Evolutionary conservation across 2,113 vertebrate genomes (phyloP), one percentile per base, ranked within the genome.

Genomic region (Sinocyclocheilus grahami): DNA sequence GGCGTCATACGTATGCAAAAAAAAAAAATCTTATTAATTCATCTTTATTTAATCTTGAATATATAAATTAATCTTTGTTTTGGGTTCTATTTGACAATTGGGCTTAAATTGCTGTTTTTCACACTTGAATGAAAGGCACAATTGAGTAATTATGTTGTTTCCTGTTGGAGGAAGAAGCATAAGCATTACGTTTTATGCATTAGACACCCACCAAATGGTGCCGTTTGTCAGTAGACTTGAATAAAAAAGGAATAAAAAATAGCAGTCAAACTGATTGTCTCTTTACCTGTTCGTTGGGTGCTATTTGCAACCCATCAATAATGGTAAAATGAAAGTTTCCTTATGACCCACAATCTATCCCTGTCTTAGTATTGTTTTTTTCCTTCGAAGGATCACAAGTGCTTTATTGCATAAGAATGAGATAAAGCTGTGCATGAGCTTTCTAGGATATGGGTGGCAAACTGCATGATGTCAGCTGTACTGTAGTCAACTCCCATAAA

Each of bases 401-500:
- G 42, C 63, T 48, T 53, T 53, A 20, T 33, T 69, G 24, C n/a
- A 51, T 48, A 48, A 5, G 0, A 81, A 5, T 65, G 22, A 42
- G n/a, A 82, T 67, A 30, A 69, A 27, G 2, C 42, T 30, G 20
- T 42, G 37, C 27, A 11, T 20, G 42, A 24, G 0, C n/a, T 67
- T 51, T 69, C 18, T 33, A 67, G 24, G 63, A 48, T 27, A 53
- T 69, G 80, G 24, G 80, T 53, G 80, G 16, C 9, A 69, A 13
- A 3, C 9, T 27, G 24, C 20, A 67, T 82, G 10, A 55, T 82
- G 42, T 69, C 24, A 67, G 4, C n/a, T 33, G 63, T 53, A 33
- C 24, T 82, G n/a, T 51, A 33, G 63, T 82, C 63, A 69, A 71
- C 80, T 9, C 5, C 42, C 42, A 27, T 65, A 48, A 67, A 67